Base-by-base conservation (phyloP, 2,797 vertebrate genomes). In the Delichon dasypus region DNA sequence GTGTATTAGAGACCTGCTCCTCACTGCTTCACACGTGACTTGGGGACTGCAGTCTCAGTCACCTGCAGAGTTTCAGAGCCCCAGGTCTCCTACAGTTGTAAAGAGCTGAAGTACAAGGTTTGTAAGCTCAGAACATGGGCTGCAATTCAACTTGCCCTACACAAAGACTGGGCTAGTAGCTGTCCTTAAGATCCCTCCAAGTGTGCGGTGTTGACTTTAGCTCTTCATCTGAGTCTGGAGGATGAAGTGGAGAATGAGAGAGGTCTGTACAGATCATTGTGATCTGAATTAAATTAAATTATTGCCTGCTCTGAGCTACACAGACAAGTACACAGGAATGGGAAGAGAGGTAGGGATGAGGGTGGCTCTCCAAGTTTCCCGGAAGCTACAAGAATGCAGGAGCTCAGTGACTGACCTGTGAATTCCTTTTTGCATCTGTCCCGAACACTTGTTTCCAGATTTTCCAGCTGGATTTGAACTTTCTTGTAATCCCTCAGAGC, bases 381-480 rank as follows among this genome's bases (percentile, higher is more conserved):
- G 62, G 55, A 85, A 93, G 57, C 40, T 79, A 21, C 16, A 51
- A 34, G 30, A 78, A 74, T 10, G 12, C 18, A 67, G 15, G 38
- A 90, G 21, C 27, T 67, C 67, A 38, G 22, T 34, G 60, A 71
- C 95, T 95, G 96, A 99, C 99, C 99, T 95, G 99, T 99, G 95
- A 99, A 99, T 97, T 99, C 99, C 88, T 99, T 99, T 97, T 99
- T 99, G 97, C 99, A 99, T 93, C 99, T 99, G 96, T 99, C 99
- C 84, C 99, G 98, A 91, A 99, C 99, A 4, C 99, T 99, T 17
- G 99, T 99, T 97, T 99, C 99, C 95, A 99, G 98, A 90, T 99
- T 99, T 98, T 99, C 99, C 96, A 99, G 96, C 80, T 99, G 99
- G 95, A 99, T 99, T 98, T 99, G 99, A 88, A 99, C 99, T 97